Conservation (phyloP, 92 coral and sea anemone species). For the Phenganax marumi region DNA sequence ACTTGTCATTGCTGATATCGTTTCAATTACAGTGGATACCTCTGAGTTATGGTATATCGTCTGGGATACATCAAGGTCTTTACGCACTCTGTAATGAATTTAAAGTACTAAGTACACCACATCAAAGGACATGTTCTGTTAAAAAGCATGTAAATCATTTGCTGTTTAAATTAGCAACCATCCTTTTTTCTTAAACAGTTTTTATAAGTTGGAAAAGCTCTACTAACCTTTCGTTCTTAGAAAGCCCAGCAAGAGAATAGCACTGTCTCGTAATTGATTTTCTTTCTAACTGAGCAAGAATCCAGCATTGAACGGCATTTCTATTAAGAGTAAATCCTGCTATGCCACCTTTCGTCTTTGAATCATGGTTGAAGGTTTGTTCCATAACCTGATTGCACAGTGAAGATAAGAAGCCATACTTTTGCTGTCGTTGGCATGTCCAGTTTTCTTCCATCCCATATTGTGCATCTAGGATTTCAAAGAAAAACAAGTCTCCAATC, state of each 20-base stretch:
- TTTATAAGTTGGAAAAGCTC: not conserved
- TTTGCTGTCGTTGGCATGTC: too few relatives aligned
- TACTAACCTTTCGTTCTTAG: not conserved
- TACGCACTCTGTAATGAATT: not conserved
- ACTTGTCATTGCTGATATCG: not conserved
- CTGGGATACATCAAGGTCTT: slow-evolving; percentile 8
- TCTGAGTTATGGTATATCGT: not conserved
- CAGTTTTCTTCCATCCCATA: too few relatives aligned
- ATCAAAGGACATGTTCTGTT: too few relatives aligned
- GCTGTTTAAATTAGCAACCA: not conserved
- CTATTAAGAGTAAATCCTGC: slow-evolving; percentile 8
- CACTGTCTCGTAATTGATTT: not conserved
- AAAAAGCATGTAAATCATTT: not conserved
- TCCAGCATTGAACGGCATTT: slow-evolving; percentile 2
- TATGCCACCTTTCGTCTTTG: too few relatives aligned
- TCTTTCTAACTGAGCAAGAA: not conserved
- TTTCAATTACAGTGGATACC: not conserved
- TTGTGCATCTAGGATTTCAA: too few relatives aligned
- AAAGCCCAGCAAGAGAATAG: slow-evolving; percentile 23
- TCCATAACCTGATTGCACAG: too few relatives aligned
- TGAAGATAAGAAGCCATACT: too few relatives aligned
- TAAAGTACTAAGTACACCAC: too few relatives aligned
- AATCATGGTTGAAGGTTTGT: too few relatives aligned
- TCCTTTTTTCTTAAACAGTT: too few relatives aligned
- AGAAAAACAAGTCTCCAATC: too few relatives aligned